Percentiles rank a stretch among this genome's conserved stretches.
Evolutionary conservation across 2,797 vertebrate species (phyloP).

Genomic region (Coracias cyanogaster): DNA sequence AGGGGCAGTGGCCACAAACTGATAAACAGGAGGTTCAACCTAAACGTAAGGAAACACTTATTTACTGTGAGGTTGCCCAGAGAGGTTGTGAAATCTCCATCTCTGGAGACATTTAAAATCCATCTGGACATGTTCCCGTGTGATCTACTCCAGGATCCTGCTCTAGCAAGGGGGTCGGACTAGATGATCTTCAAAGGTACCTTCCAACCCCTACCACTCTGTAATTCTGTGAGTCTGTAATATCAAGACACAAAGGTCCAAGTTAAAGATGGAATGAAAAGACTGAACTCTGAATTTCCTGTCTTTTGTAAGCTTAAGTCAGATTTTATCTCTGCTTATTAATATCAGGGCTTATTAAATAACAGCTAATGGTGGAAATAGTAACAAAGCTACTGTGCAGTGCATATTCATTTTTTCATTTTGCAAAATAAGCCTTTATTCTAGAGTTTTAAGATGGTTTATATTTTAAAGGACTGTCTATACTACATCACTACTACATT

Average conservation of each 20-base stretch:
- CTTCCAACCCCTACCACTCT: too few relatives aligned
- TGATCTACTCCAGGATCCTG: too few relatives aligned
- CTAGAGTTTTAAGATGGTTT: not conserved
- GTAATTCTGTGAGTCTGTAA: not conserved
- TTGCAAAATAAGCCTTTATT: not conserved
- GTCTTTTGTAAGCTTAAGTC: conserved; percentile 23
- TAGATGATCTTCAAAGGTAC: too few relatives aligned
- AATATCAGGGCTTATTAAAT: conserved; percentile 3
- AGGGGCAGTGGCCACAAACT: too few relatives aligned
- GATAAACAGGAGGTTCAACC: too few relatives aligned
- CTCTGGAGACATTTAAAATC: too few relatives aligned
- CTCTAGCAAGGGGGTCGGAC: too few relatives aligned
- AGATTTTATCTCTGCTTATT: conserved; percentile 9
- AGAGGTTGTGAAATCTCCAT: too few relatives aligned
- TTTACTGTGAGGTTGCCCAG: too few relatives aligned
- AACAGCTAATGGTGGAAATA: not conserved
- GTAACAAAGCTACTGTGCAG: not conserved
- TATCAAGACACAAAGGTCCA: not conserved
- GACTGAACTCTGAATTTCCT: not conserved
- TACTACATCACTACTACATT: not conserved
- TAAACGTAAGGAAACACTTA: too few relatives aligned
- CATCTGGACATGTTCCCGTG: too few relatives aligned
- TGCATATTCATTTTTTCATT: not conserved
- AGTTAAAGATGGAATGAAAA: not conserved
- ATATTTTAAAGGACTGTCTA: not conserved